Evolutionary conservation across 2,113 vertebrate species (phyloP), one percentile per base, ranked within the genome.

Genomic region (Xenus cinereus): DNA sequence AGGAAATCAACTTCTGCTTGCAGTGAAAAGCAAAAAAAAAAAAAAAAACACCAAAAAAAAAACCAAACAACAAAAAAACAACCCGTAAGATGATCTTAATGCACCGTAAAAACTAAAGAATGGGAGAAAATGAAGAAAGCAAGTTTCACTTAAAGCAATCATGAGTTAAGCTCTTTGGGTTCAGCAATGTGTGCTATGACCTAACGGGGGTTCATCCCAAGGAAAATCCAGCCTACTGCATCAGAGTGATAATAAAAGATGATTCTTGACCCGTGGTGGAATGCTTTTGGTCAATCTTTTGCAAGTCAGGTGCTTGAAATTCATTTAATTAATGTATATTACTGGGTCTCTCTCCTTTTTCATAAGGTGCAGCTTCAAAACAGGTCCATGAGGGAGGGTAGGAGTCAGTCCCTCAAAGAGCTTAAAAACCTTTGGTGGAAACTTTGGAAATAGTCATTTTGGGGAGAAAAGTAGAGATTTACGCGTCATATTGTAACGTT

Each of bases 151-250:
- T 74, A 37, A 45, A 68, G 14, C 28, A 28, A 2, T 11, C 5
- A 1, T 19, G 56, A 41, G 56, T 48, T 19, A 10, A 19, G 48
- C 28, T 46, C 1, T 26, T 57, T 50, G 63, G 13, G 39, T 23
- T 57, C 35, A 57, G 69, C 13, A 3, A 1, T 9, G 32, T 17
- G n/a, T 10, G 13, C 7, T 6, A 3, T 2, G 21, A 27, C 53
- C 4, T 2, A 23, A 53, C 11, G 32, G 6, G 4, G 18, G 73
- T 45, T 66, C 57, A 41, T 16, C 57, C 50, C 32, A 17, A 15
- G 26, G 14, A 10, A 33, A 51, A 17, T 6, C 14, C 16, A 39
- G 8, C 45, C 50, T 7, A 3, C 10, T 16, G 64, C 30, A 30
- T 45, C 26, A 13, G 45, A 4, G 30, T 9, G 18, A 18, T 37